These are phyloP conservation scores for Drosophila repleta DNA, from an alignment of 1,140 invertebrate species.

Conservation along the genomic window DNA sequence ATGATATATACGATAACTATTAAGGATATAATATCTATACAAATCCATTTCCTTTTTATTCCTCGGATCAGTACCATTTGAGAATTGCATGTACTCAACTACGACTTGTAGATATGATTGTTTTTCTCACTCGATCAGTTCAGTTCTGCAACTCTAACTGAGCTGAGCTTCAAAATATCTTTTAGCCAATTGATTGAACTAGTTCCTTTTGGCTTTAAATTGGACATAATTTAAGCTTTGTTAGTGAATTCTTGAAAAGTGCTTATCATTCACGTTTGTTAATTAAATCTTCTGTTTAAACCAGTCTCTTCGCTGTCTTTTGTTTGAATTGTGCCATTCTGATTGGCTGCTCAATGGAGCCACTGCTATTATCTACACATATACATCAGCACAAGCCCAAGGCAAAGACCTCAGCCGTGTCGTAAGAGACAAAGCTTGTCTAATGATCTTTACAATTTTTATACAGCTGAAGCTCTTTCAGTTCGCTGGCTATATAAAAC, in stretches of 20 bases:
- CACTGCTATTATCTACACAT: slow-evolving; percentile 15
- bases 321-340: slow-evolving; percentile 22
- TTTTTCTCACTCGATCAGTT: background rate
- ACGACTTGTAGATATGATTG: too few relatives aligned
- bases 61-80: too few relatives aligned
- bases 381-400: slow-evolving; percentile 10
- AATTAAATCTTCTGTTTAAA: slow-evolving; percentile 27
- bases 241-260: slow-evolving; percentile 2
- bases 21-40: too few relatives aligned
- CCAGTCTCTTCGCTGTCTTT: slow-evolving; percentile 22
- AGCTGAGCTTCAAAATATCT: background rate
- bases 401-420: slow-evolving; percentile 27
- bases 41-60: too few relatives aligned
- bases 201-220: slow-evolving; percentile 4
- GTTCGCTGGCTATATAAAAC: slow-evolving; percentile 39
- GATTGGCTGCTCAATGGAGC: slow-evolving; percentile 2
- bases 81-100: too few relatives aligned
- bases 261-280: slow-evolving; percentile 35
- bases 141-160: background rate
- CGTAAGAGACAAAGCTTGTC: slow-evolving; percentile 44
- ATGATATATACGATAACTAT: too few relatives aligned
- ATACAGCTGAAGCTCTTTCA: slow-evolving; percentile 34
- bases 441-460: slow-evolving; percentile 67
- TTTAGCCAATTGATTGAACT: background rate
- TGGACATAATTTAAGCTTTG: background rate